Evolutionary conservation across 2,888 invertebrate species (phyloP).

Genomic region (Odontocerum albicorne): DNA sequence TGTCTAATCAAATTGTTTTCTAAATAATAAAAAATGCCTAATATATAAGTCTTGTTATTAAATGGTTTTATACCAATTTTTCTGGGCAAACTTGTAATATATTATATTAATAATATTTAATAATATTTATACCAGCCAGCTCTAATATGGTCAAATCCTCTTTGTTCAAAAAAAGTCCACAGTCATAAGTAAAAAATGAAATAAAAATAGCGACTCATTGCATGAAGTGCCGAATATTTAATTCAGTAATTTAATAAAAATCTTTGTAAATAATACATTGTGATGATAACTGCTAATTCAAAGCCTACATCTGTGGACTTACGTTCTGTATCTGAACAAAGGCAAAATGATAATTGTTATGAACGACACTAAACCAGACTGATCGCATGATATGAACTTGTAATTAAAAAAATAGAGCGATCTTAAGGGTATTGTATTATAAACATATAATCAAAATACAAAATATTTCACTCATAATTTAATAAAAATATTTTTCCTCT

Average conservation of each 20-base stretch:
- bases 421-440: slow-evolving; percentile 29
- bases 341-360: too few relatives aligned
- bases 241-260: too few relatives aligned
- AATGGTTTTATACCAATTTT: slow-evolving; percentile 33
- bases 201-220: too few relatives aligned
- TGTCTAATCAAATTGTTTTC: slow-evolving; percentile 20
- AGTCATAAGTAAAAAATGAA: too few relatives aligned
- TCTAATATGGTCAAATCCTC: too few relatives aligned
- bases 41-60: slow-evolving; percentile 35
- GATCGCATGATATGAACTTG: slow-evolving; percentile 31
- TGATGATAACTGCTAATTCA: too few relatives aligned
- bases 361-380: slow-evolving; percentile 33
- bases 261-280: too few relatives aligned
- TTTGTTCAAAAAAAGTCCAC: too few relatives aligned
- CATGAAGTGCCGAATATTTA: too few relatives aligned
- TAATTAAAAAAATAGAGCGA: slow-evolving; percentile 28
- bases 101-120: slow-evolving; percentile 19
- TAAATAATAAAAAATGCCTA: slow-evolving; percentile 25
- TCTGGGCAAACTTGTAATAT: slow-evolving; percentile 28
- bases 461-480: slow-evolving; percentile 11
- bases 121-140: slow-evolving; percentile 16
- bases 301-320: too few relatives aligned
- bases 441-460: slow-evolving; percentile 16
- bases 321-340: too few relatives aligned
- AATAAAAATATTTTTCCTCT: slow-evolving; percentile 14